Conservation (phyloP, 2,113 vertebrate genomes). For the Circaetus gallicus region DNA sequence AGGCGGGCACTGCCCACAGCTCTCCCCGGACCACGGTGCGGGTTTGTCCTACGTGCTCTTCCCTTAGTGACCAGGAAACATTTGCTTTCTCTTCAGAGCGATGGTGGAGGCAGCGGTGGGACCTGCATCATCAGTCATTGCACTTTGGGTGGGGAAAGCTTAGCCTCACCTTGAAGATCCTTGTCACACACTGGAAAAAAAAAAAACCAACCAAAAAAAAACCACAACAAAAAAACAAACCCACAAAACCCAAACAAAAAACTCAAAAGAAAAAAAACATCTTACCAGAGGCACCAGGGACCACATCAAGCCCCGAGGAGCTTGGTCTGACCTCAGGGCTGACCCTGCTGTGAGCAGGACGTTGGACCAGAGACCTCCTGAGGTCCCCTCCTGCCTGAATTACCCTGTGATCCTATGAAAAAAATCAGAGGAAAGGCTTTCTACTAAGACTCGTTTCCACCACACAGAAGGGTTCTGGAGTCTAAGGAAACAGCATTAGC, state of each 20-base stretch:
- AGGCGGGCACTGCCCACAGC: accelerated
- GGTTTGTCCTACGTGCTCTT: neutral
- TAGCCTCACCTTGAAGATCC: neutral
- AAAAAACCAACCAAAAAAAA: neutral
- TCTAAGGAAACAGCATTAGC: neutral
- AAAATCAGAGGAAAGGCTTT: neutral
- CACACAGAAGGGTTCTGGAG: too few relatives aligned
- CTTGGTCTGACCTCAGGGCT: neutral
- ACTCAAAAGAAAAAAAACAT: neutral
- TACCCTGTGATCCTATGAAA: neutral
- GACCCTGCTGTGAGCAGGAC: neutral
- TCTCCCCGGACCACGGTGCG: accelerated
- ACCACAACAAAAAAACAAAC: too few relatives aligned
- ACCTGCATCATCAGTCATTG: neutral
- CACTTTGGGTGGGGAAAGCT: neutral
- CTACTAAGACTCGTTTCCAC: neutral
- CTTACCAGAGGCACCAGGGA: neutral
- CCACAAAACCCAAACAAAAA: too few relatives aligned
- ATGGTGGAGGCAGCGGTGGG: neutral
- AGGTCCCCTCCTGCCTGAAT: neutral
- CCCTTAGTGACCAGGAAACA: neutral
- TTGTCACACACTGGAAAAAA: neutral
- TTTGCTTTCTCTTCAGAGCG: neutral
- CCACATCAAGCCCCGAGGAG: neutral
- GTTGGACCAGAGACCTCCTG: neutral